These are phyloP conservation scores for Bombus terrestris DNA, from an alignment of 1,140 invertebrate genomes.

Conservation along the genomic window DNA sequence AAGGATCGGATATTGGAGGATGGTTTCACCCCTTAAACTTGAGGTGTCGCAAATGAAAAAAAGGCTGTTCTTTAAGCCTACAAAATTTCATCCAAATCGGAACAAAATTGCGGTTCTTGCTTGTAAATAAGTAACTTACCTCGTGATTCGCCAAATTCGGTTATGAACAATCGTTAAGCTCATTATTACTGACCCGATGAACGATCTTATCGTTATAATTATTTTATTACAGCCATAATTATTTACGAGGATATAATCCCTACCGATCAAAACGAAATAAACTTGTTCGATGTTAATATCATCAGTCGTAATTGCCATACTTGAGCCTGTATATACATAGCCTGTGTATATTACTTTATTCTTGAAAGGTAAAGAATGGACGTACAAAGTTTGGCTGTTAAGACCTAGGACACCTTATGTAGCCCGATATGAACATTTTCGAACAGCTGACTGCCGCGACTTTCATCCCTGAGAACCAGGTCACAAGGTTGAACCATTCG, in stretches of 20 bases:
- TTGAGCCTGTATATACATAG: too few species aligned
- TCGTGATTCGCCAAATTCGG: neutral
- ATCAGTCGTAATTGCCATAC: neutral
- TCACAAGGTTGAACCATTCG: conserved; percentile 22
- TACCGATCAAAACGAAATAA: neutral
- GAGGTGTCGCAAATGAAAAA: too few species aligned
- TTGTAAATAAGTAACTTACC: neutral
- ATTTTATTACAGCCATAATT: neutral
- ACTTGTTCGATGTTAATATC: neutral
- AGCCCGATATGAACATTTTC: conserved; percentile 35
- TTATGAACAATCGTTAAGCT: neutral
- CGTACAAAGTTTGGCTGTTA: neutral
- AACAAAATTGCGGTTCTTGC: too few species aligned
- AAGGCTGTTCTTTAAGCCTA: too few species aligned
- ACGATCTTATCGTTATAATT: too few species aligned
- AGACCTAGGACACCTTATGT: neutral
- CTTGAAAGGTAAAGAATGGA: too few species aligned
- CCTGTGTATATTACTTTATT: too few species aligned
- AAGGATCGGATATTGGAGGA: too few species aligned
- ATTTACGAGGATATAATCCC: neutral
- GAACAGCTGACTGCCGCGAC: conserved; percentile 33
- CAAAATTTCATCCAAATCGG: too few species aligned
- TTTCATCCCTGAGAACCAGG: conserved; percentile 3
- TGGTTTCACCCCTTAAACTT: too few species aligned
- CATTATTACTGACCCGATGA: too few species aligned